Conservation (phyloP, 2,888 invertebrate genomes). For the Zaprionus bogoriensis region DNA sequence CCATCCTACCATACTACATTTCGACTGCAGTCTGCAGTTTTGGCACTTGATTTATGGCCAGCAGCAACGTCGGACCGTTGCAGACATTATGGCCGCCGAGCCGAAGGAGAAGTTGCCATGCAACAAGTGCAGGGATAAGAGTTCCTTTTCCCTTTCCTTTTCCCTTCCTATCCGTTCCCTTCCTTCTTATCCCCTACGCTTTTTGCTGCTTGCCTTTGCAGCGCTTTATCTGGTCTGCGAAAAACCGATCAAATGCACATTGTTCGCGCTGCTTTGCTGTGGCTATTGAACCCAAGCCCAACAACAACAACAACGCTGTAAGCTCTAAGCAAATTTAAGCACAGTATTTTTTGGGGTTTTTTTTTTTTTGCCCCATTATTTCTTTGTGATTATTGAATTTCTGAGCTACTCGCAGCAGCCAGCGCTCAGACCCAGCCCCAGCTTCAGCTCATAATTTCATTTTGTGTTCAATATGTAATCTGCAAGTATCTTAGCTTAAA, state of each 20-base stretch:
- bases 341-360: neutral
- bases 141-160: neutral
- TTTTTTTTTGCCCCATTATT: too few species aligned
- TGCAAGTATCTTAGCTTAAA: neutral
- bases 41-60: conserved; percentile 61
- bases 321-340: neutral
- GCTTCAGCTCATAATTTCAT: too few species aligned
- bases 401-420: neutral
- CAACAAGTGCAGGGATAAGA: conserved; percentile 36
- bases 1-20: neutral
- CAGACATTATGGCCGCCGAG: conserved; percentile 1
- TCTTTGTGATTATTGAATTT: conserved; percentile 1
- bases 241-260: neutral
- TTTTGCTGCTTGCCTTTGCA: neutral
- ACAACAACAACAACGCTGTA: too few species aligned
- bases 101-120: neutral
- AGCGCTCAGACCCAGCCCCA: too few species aligned
- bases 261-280: neutral
- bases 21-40: conserved; percentile 38
- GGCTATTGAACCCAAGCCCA: neutral
- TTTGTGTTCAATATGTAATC: too few species aligned
- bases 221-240: neutral
- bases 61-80: conserved; percentile 36
- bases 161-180: neutral
- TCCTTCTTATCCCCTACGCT: neutral